Conservation (phyloP, 1,140 invertebrate genomes). For the Eupristina koningsbergeri region DNA sequence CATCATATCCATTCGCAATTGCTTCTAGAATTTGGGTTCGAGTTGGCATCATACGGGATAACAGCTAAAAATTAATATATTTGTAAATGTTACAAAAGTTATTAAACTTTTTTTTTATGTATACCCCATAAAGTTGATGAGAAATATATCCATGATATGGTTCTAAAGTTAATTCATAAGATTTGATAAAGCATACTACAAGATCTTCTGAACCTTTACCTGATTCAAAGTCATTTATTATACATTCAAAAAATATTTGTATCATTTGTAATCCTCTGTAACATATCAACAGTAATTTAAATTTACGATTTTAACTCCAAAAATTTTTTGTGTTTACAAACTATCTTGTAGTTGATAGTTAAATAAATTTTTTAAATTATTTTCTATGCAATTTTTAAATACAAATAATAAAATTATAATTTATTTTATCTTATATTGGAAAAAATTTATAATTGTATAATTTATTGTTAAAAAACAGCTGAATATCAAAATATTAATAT, state of each 20-base stretch:
- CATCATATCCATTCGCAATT: constrained; percentile 60
- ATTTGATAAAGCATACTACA: constrained; percentile 73
- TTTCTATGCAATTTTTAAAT: no score
- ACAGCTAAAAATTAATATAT: constrained; percentile 58
- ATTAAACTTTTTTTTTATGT: constrained; percentile 51
- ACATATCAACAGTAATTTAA: constrained; percentile 41
- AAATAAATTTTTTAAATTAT: no score
- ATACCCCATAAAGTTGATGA: constrained; percentile 78
- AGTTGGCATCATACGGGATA: constrained; percentile 67
- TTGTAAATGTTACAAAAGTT: background rate
- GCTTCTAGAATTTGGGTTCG: constrained; percentile 63
- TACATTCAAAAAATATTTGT: constrained; percentile 75
- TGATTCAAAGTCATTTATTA: constrained; percentile 73
- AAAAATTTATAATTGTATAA: no score
- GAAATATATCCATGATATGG: constrained; percentile 80
- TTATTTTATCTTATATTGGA: no score
- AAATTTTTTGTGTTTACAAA: background rate
- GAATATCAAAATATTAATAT: no score
- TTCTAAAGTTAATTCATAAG: constrained; percentile 78
- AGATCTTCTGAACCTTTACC: constrained; percentile 73
- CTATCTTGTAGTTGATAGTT: background rate
- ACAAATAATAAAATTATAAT: no score
- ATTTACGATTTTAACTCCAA: background rate
- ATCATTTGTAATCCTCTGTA: constrained; percentile 78
- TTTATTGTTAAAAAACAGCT: no score